phyloP scores from a whole-genome alignment of 35 echinoderm and acorn worm species.

The Amphiura filiformis region DNA sequence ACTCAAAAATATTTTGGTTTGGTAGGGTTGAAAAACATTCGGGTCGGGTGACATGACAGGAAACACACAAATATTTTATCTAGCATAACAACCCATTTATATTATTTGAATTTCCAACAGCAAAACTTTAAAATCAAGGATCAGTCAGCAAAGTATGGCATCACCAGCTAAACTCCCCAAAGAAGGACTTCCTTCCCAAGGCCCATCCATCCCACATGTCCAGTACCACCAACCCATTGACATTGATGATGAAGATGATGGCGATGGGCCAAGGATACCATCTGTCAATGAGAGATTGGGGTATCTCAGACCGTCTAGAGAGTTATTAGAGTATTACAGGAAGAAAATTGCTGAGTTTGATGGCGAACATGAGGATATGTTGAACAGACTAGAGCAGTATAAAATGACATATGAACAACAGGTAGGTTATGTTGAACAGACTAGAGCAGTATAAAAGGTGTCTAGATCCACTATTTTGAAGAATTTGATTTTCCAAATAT shows the following conservation, averaged over 20 bases:
- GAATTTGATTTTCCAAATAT: too few species aligned
- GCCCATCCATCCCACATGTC: neutral
- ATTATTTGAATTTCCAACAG: too few species aligned
- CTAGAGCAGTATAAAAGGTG: too few species aligned
- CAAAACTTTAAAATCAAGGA: too few species aligned
- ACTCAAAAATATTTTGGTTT: too few species aligned
- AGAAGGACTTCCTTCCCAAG: neutral
- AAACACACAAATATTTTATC: too few species aligned
- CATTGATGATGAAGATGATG: constrained; percentile 32
- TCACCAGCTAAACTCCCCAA: neutral
- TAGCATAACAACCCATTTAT: too few species aligned
- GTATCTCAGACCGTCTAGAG: constrained; percentile 83
- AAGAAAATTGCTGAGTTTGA: constrained; percentile 99
- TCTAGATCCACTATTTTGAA: too few species aligned
- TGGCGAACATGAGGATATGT: constrained; percentile 94
- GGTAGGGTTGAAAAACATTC: too few species aligned
- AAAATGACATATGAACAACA: constrained; percentile 99
- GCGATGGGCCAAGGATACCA: constrained; percentile 43
- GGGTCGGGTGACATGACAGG: too few species aligned
- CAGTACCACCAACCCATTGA: neutral
- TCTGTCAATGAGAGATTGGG: constrained; percentile 91
- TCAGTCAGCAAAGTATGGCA: neutral
- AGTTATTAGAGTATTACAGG: constrained; percentile 93
- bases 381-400: constrained; percentile 90
- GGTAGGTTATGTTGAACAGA: constrained; percentile 19